Evolutionary conservation across 2,797 vertebrate genomes (phyloP).

Genomic region (Babyrousa celebensis): DNA sequence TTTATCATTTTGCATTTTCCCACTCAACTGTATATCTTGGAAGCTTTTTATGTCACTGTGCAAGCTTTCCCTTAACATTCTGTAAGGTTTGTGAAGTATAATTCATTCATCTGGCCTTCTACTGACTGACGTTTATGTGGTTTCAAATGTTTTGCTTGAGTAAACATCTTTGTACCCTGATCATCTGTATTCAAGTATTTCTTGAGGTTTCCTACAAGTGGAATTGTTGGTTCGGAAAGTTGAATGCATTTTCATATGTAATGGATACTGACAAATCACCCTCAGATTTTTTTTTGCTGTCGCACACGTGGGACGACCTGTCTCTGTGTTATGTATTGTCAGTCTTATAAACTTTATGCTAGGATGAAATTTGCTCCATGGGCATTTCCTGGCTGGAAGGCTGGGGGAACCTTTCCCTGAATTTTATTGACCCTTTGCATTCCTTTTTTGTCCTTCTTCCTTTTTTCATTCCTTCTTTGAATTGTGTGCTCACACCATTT

Average conservation of each 20-base stretch:
- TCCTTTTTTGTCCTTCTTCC: too few species aligned
- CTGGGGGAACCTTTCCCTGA: background rate
- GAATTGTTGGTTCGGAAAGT: conserved; percentile 52
- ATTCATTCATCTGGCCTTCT: background rate
- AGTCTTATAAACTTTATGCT: background rate
- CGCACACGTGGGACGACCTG: background rate
- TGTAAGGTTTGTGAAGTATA: background rate
- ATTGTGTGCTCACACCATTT: background rate
- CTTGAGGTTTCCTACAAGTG: background rate
- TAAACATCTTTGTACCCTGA: conserved; percentile 29
- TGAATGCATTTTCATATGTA: conserved; percentile 25
- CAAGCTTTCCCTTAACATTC: background rate
- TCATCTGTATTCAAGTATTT: background rate
- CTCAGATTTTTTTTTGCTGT: background rate
- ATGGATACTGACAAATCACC: background rate
- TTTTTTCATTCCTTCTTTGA: conserved; percentile 4
- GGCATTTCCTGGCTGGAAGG: background rate
- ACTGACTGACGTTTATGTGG: background rate
- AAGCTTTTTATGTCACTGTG: conserved; percentile 3
- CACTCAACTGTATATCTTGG: background rate
- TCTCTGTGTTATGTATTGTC: background rate
- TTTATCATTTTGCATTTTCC: background rate
- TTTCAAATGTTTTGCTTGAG: conserved; percentile 40
- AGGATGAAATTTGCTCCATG: background rate
- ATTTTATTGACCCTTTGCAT: background rate